Evolutionary conservation across 2,113 vertebrate genomes (phyloP), one percentile per base, ranked within the genome.

Genomic region (Thunnus maccoyii): DNA sequence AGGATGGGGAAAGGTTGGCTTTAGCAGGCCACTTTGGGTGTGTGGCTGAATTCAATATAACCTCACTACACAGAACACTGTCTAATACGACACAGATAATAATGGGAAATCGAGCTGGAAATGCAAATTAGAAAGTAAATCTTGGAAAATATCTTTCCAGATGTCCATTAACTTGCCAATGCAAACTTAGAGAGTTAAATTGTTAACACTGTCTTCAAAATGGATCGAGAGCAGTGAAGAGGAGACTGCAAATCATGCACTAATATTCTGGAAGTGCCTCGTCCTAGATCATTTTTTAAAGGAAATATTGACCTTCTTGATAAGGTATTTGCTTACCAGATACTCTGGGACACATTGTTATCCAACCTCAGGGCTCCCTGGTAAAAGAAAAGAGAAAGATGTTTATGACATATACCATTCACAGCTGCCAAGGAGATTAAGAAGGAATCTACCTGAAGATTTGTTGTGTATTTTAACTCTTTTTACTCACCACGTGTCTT

Each of bases 301-400:
- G 14, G 9, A 20, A 61, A 36, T 81, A 48, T 73, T 67, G 55
- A 54, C 10, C 32, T 62, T 22, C n/a, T 51, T 65, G 17, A 65
- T 36, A 17, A 50, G 15, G 16, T n/a, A 20, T 80, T 80, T 65
- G 47, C 46, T 47, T 36, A 54, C 14, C 18, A 7, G 41, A 63
- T 50, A 17, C 25, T 22, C 32, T 3, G 1, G 16, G 13, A 36
- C 4, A 8, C 20, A 9, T 56, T 27, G 58, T 70, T 14, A 4
- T 16, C 17, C 11, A 52, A 25, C 44, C 18, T 57, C 11, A 15
- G 4, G 10, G 6, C 52, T 65, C 22, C 4, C 15, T 14, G 15
- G 17, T n/a, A 16, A 44, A 58, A 60, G 32, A 22, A 18, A 25
- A 3, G 8, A 12, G 3, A 20, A 3, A 27, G 3, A 55, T 18